Percentiles rank a stretch among this genome's conserved stretches.
phyloP scores from a whole-genome alignment of 1,140 invertebrate genomes.

The Notospermus geniculatus region DNA sequence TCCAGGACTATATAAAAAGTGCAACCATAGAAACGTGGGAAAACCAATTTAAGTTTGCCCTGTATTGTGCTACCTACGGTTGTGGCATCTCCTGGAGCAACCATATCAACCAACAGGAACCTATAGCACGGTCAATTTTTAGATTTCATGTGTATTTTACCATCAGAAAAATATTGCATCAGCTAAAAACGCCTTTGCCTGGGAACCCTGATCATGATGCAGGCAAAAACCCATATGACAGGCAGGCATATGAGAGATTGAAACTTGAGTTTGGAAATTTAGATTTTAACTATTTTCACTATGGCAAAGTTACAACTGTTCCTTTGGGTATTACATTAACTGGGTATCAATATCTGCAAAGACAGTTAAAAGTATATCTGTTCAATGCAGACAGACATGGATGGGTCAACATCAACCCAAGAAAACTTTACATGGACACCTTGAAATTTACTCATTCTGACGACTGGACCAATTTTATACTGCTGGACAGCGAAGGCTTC shows the following conservation, averaged over 20 bases:
- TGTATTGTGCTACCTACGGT: neutral
- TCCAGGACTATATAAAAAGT: too few relatives aligned
- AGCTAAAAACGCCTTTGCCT: neutral
- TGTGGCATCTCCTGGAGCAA: slow-evolving; percentile 4
- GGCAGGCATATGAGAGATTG: neutral
- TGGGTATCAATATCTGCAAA: neutral
- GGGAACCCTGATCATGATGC: neutral
- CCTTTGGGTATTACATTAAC: neutral
- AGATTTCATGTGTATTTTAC: slow-evolving; percentile 7
- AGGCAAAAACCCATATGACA: neutral
- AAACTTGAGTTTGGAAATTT: neutral
- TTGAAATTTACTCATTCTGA: too few relatives aligned
- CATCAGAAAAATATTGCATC: neutral
- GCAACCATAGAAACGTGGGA: neutral
- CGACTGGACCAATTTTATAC: neutral
- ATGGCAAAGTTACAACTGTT: neutral
- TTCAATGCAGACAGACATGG: too few relatives aligned
- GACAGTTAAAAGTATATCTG: neutral
- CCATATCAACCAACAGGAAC: neutral
- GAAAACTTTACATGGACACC: too few relatives aligned
- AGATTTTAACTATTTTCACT: neutral
- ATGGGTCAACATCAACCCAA: too few relatives aligned
- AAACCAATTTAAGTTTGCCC: slow-evolving; percentile 3
- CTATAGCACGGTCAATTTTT: neutral
- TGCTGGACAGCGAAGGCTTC: neutral